Evolutionary conservation across 23 tunicate species (phyloP).

Genomic region (Aplidium turbinatum): DNA sequence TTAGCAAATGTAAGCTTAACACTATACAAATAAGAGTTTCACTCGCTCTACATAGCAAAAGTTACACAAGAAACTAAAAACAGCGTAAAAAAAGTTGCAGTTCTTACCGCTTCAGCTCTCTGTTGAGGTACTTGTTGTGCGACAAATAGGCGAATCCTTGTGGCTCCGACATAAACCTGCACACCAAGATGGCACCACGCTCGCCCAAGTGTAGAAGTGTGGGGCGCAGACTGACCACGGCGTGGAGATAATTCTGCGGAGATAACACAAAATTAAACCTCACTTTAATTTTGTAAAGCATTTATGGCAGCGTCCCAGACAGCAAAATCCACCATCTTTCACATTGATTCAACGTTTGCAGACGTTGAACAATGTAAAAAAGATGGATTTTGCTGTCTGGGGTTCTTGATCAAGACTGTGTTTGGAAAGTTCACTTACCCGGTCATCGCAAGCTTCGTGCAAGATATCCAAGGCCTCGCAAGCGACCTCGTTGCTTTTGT

Average conservation of each 20-base stretch:
- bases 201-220: slow-evolving; percentile 80
- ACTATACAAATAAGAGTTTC: too few species aligned
- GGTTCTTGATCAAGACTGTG: too few species aligned
- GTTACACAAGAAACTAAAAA: too few species aligned
- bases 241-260: slow-evolving; percentile 58
- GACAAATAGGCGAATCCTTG: slow-evolving; percentile 76
- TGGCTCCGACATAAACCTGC: slow-evolving; percentile 81
- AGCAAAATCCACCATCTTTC: too few species aligned
- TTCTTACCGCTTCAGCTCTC: slow-evolving; percentile 61
- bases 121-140: slow-evolving; percentile 60
- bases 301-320: too few species aligned
- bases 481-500: slow-evolving; percentile 69
- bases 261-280: background rate
- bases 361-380: too few species aligned
- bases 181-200: slow-evolving; percentile 70
- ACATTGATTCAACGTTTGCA: too few species aligned
- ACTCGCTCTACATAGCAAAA: too few species aligned
- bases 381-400: too few species aligned
- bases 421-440: slow-evolving; percentile 30
- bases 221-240: slow-evolving; percentile 64
- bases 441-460: slow-evolving; percentile 81
- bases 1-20: too few species aligned
- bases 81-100: too few species aligned
- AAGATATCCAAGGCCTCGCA: slow-evolving; percentile 74
- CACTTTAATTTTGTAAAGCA: too few species aligned